These are phyloP conservation scores for Caretta caretta DNA, from an alignment of 2,113 vertebrate genomes.

Conservation along the genomic window DNA sequence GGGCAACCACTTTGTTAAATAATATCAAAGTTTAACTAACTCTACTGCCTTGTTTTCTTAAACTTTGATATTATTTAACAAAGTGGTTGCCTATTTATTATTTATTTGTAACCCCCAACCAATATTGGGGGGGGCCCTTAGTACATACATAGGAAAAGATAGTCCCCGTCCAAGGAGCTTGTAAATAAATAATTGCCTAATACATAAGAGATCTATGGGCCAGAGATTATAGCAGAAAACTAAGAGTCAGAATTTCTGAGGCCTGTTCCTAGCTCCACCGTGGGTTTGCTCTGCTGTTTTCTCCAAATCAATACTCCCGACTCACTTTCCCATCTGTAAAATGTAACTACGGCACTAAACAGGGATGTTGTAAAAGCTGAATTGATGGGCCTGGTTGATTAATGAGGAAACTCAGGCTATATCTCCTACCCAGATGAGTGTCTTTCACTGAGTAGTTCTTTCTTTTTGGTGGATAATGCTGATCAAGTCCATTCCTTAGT, in stretches of 20 bases:
- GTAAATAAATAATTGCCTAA: background rate
- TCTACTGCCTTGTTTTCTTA: background rate
- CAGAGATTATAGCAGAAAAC: background rate
- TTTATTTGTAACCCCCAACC: background rate
- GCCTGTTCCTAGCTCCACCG: background rate
- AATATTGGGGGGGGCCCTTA: background rate
- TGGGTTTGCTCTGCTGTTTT: background rate
- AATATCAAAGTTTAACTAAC: background rate
- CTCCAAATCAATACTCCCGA: background rate
- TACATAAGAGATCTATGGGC: fast-evolving
- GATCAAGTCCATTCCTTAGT: background rate
- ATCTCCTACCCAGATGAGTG: background rate
- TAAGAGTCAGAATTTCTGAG: background rate
- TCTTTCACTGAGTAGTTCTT: fast-evolving
- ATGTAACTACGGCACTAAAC: fast-evolving
- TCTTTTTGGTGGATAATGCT: background rate
- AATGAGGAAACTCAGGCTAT: background rate
- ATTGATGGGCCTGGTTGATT: background rate
- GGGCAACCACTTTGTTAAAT: background rate
- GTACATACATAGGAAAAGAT: background rate
- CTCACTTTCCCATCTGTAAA: background rate
- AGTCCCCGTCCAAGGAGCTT: background rate
- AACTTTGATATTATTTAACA: background rate
- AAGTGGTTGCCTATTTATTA: background rate
- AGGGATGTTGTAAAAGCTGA: background rate